phyloP scores from a whole-genome alignment of 2,888 invertebrate genomes.

The Scotopteryx bipunctaria region DNA sequence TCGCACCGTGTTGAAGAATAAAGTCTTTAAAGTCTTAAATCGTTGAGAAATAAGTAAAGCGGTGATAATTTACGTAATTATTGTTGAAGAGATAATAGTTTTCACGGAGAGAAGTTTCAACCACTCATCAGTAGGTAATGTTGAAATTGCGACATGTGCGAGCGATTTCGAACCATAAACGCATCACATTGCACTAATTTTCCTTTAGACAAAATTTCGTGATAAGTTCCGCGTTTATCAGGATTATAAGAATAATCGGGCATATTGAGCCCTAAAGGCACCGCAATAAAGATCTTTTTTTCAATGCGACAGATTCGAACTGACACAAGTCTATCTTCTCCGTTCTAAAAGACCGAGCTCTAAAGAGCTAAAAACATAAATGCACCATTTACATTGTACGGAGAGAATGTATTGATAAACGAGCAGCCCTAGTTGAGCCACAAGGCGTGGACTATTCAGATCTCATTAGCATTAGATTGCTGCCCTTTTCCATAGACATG shows the following conservation, averaged over 20 bases:
- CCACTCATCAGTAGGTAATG: not conserved
- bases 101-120: constrained; percentile 1
- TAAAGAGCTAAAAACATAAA: constrained; percentile 33
- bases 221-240: too few species aligned
- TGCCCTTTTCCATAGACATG: constrained; percentile 42
- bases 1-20: constrained; percentile 5
- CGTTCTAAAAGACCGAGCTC: constrained; percentile 14
- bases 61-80: constrained; percentile 11
- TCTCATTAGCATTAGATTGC: constrained; percentile 59
- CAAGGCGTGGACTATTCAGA: constrained; percentile 61
- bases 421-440: constrained; percentile 65
- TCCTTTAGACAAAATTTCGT: too few species aligned
- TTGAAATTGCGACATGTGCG: not conserved
- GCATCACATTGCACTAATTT: too few species aligned
- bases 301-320: not conserved
- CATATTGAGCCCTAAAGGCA: not conserved
- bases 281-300: not conserved
- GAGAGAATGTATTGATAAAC: constrained; percentile 61
- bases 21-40: constrained; percentile 5
- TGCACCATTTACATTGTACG: constrained; percentile 49
- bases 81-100: constrained; percentile 1
- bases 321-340: constrained; percentile 4
- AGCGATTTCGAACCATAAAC: not conserved
- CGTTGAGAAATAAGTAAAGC: constrained; percentile 7
- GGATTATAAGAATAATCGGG: too few species aligned